phyloP scores from a whole-genome alignment of 2,113 vertebrate genomes.

The Oreochromis tanganicae region DNA sequence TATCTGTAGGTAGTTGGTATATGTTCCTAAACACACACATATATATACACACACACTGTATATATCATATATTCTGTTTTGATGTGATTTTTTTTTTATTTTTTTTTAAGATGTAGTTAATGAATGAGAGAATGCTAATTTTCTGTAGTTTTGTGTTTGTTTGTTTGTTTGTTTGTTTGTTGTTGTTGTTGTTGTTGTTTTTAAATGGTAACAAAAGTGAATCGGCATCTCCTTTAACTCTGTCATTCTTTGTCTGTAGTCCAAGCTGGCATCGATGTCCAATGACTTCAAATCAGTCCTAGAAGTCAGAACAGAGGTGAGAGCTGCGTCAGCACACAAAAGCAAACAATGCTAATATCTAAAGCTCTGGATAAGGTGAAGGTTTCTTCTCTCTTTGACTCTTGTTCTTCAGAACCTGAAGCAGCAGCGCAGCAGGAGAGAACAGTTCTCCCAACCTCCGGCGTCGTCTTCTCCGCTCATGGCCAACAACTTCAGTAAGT shows the following conservation, averaged over 20 bases:
- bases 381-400: background rate
- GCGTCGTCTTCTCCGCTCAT: constrained; percentile 76
- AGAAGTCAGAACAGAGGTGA: constrained; percentile 92
- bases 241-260: constrained; percentile 62
- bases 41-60: background rate
- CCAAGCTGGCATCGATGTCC: constrained; percentile 90
- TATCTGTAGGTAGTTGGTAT: background rate
- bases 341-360: background rate
- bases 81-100: too few relatives aligned
- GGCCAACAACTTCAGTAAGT: constrained; percentile 84
- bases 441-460: constrained; percentile 84
- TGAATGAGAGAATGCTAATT: background rate
- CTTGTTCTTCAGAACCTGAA: constrained; percentile 80
- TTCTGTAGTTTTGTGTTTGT: background rate
- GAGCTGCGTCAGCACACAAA: background rate
- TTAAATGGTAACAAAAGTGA: background rate
- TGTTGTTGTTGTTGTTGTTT: too few relatives aligned
- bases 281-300: constrained; percentile 93
- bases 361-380: background rate
- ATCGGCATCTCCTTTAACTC: background rate
- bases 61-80: too few relatives aligned
- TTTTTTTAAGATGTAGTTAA: too few relatives aligned
- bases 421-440: constrained; percentile 86
- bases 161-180: background rate
- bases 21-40: background rate